Conservation (phyloP, 2,888 invertebrate species). For the Drosophila antonietae region DNA sequence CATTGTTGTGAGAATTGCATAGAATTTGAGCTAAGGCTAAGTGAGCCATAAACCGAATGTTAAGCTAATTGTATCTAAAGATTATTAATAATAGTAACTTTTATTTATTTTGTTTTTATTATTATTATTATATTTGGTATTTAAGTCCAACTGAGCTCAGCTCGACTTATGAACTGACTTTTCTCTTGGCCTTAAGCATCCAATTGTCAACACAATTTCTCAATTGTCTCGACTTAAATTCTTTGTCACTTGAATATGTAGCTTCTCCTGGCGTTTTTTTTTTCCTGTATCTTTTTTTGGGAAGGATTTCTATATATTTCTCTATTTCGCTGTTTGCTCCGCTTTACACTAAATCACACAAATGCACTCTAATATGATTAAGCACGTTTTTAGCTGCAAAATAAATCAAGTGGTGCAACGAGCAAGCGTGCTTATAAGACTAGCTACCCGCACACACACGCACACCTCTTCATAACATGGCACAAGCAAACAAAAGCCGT, state of each 20-base stretch:
- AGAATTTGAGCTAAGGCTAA: neutral
- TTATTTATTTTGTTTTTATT: too few species aligned
- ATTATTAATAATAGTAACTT: too few species aligned
- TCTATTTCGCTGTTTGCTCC: constrained; percentile 41
- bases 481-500: constrained; percentile 63
- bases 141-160: too few species aligned
- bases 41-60: neutral
- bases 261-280: neutral
- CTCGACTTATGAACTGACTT: neutral
- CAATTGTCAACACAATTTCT: constrained; percentile 47
- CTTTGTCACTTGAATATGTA: constrained; percentile 8
- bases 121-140: too few species aligned
- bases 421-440: constrained; percentile 60
- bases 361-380: constrained; percentile 82
- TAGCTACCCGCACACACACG: constrained; percentile 35
- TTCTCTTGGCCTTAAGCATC: constrained; percentile 1
- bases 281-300: neutral
- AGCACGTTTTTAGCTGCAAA: constrained; percentile 80
- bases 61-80: too few species aligned
- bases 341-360: constrained; percentile 71
- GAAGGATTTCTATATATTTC: constrained; percentile 26
- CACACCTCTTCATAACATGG: constrained; percentile 9
- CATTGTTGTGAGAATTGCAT: neutral
- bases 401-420: constrained; percentile 76
- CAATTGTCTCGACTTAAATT: constrained; percentile 26